Base-by-base conservation (phyloP, 1,140 invertebrate genomes). In the Drosophila insularis region DNA sequence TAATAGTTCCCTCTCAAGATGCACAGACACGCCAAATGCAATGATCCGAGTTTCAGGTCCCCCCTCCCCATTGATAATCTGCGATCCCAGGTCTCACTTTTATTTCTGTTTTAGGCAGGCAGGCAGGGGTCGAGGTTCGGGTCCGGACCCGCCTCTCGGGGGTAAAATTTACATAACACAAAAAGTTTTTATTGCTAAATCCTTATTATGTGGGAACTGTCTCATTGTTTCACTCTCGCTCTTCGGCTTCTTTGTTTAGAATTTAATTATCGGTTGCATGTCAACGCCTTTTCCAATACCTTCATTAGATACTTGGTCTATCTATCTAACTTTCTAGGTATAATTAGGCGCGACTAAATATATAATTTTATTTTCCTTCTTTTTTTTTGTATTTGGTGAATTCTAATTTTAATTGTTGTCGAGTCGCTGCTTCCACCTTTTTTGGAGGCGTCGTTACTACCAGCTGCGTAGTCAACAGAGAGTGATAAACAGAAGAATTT, bases 201-300 rank as follows among this genome's bases (percentile, higher is more conserved):
- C 84, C 82, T 79, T 87, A 82, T 80, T 71, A 89, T 87, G 82
- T 87, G 82, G 84, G 82, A 87, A 87, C 58, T 75, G 71, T 70
- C 46, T 55, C 67, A 50, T 61, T 56, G 39, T 62, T 50, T 50
- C 43, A 23, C 56, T 67, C 50, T 67, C 50, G 65, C 43, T 21
- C 6, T 35, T 17, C 35, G 35, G 35, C 32, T 60, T 32, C 54
- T 64, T n/a, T 78, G 63, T 74, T 69, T 66, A 54, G 68, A 71
- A 72, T 87, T 87, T 89, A 87, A 87, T 87, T 87, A 87, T 87
- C 64, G 81, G 81, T 86, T 86, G 82, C 79, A 87, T 86, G 81
- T 86, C 81, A 71, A 74, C 82, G 82, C 82, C 82, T 80, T 79
- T 71, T 74, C 10, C 84, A 81, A 89, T 87, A 82, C 82, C 84